Percentiles rank a stretch among this genome's conserved stretches.
Evolutionary conservation across 2,113 vertebrate genomes (phyloP).

Genomic region (Himantopus leucocephalus): DNA sequence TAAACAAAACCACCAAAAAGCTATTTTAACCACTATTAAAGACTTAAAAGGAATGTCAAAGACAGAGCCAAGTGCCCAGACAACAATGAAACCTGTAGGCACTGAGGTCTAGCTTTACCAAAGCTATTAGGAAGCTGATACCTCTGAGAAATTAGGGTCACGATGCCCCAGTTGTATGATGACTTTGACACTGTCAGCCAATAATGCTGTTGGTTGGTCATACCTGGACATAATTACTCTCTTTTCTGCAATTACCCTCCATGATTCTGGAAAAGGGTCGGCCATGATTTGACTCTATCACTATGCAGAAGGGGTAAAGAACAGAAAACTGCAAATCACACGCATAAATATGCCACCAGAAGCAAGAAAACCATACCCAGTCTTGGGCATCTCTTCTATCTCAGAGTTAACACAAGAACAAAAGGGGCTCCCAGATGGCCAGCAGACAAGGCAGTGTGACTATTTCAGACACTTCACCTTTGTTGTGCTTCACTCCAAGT

Average conservation of each 20-base stretch:
- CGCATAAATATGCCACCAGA: background rate
- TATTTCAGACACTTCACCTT: background rate
- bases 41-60: background rate
- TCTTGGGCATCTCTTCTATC: background rate
- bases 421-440: background rate
- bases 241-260: background rate
- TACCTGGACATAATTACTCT: background rate
- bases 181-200: background rate
- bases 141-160: background rate
- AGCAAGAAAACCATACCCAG: background rate
- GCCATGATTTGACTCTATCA: background rate
- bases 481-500: background rate
- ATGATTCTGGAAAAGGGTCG: background rate
- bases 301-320: background rate
- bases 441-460: background rate
- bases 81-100: background rate
- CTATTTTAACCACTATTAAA: background rate
- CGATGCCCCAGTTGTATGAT: fast-evolving
- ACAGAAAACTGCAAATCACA: background rate
- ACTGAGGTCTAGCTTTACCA: background rate
- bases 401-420: background rate
- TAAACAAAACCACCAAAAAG: background rate
- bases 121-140: background rate
- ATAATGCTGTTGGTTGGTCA: background rate
- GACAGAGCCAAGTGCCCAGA: background rate